Conservation (phyloP, 2,797 vertebrate genomes). For the Ctenopoma kingsleyae region DNA sequence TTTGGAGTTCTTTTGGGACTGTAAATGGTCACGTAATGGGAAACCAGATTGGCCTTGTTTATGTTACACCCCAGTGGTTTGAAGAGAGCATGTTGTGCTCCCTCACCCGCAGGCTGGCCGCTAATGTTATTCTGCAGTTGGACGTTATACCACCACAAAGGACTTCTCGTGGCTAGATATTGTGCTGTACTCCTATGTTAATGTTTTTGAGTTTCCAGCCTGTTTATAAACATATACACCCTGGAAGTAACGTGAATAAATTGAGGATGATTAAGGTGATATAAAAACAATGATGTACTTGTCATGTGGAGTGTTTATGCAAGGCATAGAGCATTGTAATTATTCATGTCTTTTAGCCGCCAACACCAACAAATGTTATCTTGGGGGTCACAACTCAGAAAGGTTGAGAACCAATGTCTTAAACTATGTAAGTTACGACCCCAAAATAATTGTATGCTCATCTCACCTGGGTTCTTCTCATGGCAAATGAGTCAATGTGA, state of each 20-base stretch:
- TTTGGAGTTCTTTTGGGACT: constrained; percentile 62
- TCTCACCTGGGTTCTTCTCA: constrained; percentile 8
- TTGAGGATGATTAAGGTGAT: neutral
- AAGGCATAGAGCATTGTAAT: constrained; percentile 12
- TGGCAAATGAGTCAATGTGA: constrained; percentile 10
- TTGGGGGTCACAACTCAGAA: too few species aligned
- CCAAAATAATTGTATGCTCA: constrained; percentile 6
- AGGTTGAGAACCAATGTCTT: too few species aligned
- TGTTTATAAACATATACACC: neutral
- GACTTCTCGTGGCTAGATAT: constrained; percentile 9
- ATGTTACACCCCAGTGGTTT: constrained; percentile 66
- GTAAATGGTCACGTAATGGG: constrained; percentile 71
- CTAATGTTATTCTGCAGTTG: constrained; percentile 47
- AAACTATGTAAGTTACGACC: constrained; percentile 14
- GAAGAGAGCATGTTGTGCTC: constrained; percentile 50
- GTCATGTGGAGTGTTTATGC: constrained; percentile 7
- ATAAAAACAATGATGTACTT: constrained; percentile 5
- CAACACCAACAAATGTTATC: too few species aligned
- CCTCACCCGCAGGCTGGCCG: constrained; percentile 30
- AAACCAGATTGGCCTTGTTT: constrained; percentile 66
- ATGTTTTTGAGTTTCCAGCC: neutral
- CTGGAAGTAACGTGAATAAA: constrained; percentile 15
- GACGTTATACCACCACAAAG: constrained; percentile 27
- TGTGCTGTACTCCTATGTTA: constrained; percentile 3
- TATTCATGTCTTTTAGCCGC: constrained; percentile 14